A percentile compares a stretch with the other conserved stretches of the same genome.
phyloP scores from a whole-genome alignment of 2,113 vertebrate genomes.

The Ammodramus savannarum region DNA sequence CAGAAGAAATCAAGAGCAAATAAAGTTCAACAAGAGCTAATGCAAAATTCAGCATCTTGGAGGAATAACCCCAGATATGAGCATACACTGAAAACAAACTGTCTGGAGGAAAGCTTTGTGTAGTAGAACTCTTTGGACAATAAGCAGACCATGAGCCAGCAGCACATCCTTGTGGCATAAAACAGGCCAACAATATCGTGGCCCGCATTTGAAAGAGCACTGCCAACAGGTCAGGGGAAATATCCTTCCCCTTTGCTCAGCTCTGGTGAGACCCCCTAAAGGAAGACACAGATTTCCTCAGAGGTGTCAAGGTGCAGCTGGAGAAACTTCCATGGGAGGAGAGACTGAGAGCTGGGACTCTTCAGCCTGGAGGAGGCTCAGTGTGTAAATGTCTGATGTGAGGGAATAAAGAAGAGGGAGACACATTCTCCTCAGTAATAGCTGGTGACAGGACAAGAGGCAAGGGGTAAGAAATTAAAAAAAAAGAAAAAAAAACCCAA shows the following conservation, averaged over 20 bases:
- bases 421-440: background rate
- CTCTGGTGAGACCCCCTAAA: background rate
- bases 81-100: background rate
- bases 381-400: background rate
- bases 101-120: background rate
- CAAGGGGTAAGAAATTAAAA: background rate
- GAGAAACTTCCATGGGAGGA: background rate
- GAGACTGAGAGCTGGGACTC: background rate
- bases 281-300: background rate
- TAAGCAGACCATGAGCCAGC: background rate
- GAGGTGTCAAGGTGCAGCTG: background rate
- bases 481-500: background rate
- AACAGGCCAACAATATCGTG: background rate
- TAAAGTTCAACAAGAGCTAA: background rate
- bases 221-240: background rate
- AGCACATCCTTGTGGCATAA: background rate
- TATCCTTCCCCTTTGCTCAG: background rate
- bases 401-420: background rate
- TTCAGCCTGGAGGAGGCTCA: background rate
- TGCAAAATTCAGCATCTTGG: background rate
- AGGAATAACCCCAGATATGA: background rate
- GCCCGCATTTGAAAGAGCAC: background rate
- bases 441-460: background rate
- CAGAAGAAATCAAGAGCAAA: background rate
- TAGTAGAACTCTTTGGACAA: background rate